phyloP scores from a whole-genome alignment of 2,888 invertebrate species.

The Polydrusus cervinus region DNA sequence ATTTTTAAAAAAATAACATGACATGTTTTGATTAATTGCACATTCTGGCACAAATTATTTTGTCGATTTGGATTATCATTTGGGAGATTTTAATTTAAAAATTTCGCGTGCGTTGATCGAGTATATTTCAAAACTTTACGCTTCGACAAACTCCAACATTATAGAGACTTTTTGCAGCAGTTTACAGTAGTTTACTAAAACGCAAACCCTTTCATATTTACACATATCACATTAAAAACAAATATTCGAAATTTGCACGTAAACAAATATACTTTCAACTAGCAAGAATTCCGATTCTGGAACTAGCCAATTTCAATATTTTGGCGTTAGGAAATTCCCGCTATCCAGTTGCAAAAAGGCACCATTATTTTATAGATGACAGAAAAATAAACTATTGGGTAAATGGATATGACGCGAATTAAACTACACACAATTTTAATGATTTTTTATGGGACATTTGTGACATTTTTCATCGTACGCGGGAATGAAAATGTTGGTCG shows the following conservation, averaged over 20 bases:
- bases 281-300: too few relatives aligned
- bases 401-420: slow-evolving; percentile 48
- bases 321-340: too few relatives aligned
- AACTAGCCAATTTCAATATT: too few relatives aligned
- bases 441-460: slow-evolving; percentile 45
- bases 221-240: too few relatives aligned
- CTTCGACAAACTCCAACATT: slow-evolving; percentile 41
- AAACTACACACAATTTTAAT: slow-evolving; percentile 39
- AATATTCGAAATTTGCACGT: too few relatives aligned
- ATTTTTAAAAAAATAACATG: too few relatives aligned
- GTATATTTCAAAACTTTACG: slow-evolving; percentile 45
- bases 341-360: too few relatives aligned
- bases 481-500: slow-evolving; percentile 17
- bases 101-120: slow-evolving; percentile 5
- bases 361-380: slow-evolving; percentile 44
- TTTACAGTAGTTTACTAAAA: too few relatives aligned
- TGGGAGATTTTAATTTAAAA: slow-evolving; percentile 21
- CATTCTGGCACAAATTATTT: neutral
- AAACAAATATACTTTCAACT: too few relatives aligned
- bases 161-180: too few relatives aligned
- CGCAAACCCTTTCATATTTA: too few relatives aligned
- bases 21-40: neutral
- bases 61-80: neutral
- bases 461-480: slow-evolving; percentile 29
- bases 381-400: slow-evolving; percentile 42